Base-by-base conservation (phyloP, 2,888 invertebrate species). In the Tromatobia lineatoria region DNA sequence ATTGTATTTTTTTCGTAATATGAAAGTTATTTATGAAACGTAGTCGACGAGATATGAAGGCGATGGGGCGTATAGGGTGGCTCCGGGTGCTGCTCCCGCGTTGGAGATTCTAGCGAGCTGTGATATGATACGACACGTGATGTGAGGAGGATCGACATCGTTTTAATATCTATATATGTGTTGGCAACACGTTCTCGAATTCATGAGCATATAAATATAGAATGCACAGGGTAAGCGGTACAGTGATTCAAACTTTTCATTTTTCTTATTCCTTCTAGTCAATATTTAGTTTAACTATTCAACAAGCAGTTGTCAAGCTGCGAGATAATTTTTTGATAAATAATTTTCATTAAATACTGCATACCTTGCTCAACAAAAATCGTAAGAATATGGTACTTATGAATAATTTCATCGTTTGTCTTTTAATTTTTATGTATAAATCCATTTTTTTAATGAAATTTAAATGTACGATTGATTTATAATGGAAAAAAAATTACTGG, bases 11-110 rank as follows among this genome's bases (percentile, higher is more conserved):
- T 70, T 64, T 90, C 90, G 88, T 90, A 90, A 92, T 91, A 90
- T 89, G 86, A 91, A 92, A 90, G 93, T 91, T 93, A 93, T 93
- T 93, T 93, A 93, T 93, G 93, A 92, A 92, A 93, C 89, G 89
- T 90, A 91, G 90, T 88, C 86, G 88, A 90, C 89, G 90, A 91
- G 91, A 91, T 92, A 87, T 52, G 57, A 73, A 59, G 61, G 69
- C 76, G 29, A 64, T 79, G 66, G 69, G 61, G 34, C 15, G 67
- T 50, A n/a, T n/a, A 42, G 42, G 66, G 29, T 13, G 29, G 50
- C 50, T 52, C 20, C 23, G 23, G 50, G 45, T 64, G 52, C 18
- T 64, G 42, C 42, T 76, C 47, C 25, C 54, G 64, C 64, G 67
- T 70, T 61, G 71, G 66, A 77, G 71, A 80, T 85, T n/a, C 61